phyloP scores from a whole-genome alignment of 2,113 vertebrate genomes.

The Nestor notabilis region DNA sequence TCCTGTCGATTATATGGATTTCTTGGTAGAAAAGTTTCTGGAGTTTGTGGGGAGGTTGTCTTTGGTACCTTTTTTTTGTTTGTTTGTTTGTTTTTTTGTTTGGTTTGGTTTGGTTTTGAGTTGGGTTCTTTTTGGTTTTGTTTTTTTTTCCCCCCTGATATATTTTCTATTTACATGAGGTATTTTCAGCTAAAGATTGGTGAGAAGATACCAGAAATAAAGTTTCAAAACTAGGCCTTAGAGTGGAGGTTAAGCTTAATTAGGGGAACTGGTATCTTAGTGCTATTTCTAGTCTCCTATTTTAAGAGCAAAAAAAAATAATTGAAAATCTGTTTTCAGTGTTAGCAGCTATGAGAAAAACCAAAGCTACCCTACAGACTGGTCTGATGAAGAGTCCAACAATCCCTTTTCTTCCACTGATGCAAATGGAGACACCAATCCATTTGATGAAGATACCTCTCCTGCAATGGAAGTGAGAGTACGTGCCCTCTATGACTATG shows the following conservation, averaged over 20 bases:
- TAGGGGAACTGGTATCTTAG: not conserved
- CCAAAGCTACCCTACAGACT: constrained; percentile 81
- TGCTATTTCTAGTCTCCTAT: not conserved
- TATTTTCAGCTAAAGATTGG: not conserved
- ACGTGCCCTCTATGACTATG: constrained; percentile 93
- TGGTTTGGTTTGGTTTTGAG: no score
- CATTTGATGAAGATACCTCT: constrained; percentile 88
- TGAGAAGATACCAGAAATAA: not conserved
- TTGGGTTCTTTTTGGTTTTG: no score
- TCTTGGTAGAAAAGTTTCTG: not conserved
- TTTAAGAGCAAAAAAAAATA: not conserved
- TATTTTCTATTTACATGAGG: not conserved
- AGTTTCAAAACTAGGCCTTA: not conserved
- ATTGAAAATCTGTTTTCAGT: constrained; percentile 56
- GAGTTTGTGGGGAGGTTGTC: not conserved
- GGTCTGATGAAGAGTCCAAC: constrained; percentile 90
- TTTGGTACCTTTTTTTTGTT: not conserved
- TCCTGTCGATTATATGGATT: not conserved
- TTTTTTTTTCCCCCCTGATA: no score
- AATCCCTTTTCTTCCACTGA: constrained; percentile 90
- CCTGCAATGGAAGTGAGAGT: constrained; percentile 84
- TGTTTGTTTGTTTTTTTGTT: no score
- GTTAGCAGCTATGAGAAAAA: constrained; percentile 88
- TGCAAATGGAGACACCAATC: constrained; percentile 90
- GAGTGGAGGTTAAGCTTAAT: not conserved